Evolutionary conservation across 2,888 invertebrate genomes (phyloP), one percentile per base, ranked within the genome.

Genomic region (Lithophane leautieri): DNA sequence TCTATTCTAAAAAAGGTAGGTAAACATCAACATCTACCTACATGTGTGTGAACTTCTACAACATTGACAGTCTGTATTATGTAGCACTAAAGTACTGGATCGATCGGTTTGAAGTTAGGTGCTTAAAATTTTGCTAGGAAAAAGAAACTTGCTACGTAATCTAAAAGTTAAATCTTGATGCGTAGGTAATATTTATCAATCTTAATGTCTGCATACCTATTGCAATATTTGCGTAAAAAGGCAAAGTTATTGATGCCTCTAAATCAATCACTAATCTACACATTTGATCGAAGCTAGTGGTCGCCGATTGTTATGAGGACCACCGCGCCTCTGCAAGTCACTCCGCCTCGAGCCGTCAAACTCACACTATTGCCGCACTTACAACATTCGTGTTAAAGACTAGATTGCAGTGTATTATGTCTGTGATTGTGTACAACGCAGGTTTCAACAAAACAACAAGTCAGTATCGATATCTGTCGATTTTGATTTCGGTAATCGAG

Each of bases 251-350:
- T 69, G 83, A 42, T 34, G 68, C 73, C 83, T 88, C 87, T 82
- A 56, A 47, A 77, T 65, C 70, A 56, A 67, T 34, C 56, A 73
- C 22, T 83, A 83, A 65, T 74, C 88, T 88, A 78, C 70, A 68
- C 56, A 63, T 78, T 71, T 82, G 86, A 88, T 89, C 90, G 91
- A 89, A 90, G 88, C 90, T 91, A 91, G 92, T 91, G 93, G 90
- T 90, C 92, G 91, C 90, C 90, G 90, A 91, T 93, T 94, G 92
- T 91, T 90, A 89, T 90, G 91, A 90, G 91, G 95, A 95, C 95
- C 95, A 95, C 95, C 95, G 90, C 92, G 94, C 91, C 92, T 94
- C 87, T 94, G 95, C 95, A 94, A 95, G 95, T 95, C 95, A 95
- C 92, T 91, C 91, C 86, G 75, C 83, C 86, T 85, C 73, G 74